Percentiles rank a stretch among this genome's conserved stretches.
Conservation (phyloP, 2,797 vertebrate genomes). For the Eidolon dupreanum region DNA sequence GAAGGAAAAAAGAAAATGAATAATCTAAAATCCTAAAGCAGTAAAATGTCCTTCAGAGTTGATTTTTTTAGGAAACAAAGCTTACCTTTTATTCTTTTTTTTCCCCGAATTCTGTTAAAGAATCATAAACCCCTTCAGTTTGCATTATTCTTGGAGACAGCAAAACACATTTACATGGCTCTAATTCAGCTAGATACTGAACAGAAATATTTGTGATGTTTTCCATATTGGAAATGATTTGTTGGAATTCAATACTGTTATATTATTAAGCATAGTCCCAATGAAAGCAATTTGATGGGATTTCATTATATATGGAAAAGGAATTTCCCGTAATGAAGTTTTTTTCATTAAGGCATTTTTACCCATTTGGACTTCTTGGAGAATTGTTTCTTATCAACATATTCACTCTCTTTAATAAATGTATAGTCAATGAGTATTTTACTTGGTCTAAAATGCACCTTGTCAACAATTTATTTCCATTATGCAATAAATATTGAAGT, state of each 20-base stretch:
- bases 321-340: background rate
- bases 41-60: background rate
- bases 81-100: slow-evolving; percentile 3
- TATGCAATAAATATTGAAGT: background rate
- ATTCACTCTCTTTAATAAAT: slow-evolving; percentile 16
- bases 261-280: slow-evolving; percentile 23
- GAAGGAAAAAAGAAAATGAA: background rate
- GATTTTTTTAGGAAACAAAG: background rate
- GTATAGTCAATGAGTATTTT: background rate
- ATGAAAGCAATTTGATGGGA: slow-evolving; percentile 25
- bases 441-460: background rate
- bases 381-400: background rate
- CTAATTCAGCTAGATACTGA: background rate
- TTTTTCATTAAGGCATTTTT: background rate
- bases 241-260: background rate
- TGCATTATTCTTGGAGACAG: background rate
- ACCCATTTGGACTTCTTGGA: background rate
- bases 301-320: slow-evolving; percentile 23
- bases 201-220: background rate
- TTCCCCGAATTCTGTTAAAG: background rate
- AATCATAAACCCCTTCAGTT: background rate
- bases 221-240: background rate
- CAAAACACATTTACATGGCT: background rate
- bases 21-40: background rate
- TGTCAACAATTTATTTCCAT: background rate